Evolutionary conservation across 2,113 vertebrate species (phyloP), one percentile per base, ranked within the genome.

Genomic region (Boleophthalmus pectinirostris): DNA sequence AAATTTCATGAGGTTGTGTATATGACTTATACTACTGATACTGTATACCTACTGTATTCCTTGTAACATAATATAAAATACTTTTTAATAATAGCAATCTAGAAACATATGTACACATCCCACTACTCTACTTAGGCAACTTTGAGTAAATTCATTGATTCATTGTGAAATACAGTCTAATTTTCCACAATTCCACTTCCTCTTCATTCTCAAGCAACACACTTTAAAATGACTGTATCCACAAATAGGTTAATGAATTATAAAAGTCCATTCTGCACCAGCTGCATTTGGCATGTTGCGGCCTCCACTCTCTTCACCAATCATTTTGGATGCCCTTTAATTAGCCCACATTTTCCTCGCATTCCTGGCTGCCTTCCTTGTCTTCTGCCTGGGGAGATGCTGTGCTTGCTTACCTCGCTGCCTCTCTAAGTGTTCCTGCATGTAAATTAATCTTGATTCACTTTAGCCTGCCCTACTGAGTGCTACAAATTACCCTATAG

Each of bases 371-470:
- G 94, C 94, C 95, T 95, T 95, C 95, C 94, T 79, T 63, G 95
- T 93, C 94, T 94, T 84, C 96, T 95, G 95, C 95, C 58, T 93
- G 95, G 95, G 94, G 93, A 97, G 96, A 96, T 93, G 95, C 95
- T 95, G 94, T 94, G 94, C 96, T 96, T 97, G 96, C 96, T 98
- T 97, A 97, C 95, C 93, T 73, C 82, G 88, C 95, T 96, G 93
- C 95, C 95, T 94, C 58, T 90, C 97, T 97, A 98, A 98, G 97
- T 98, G 97, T 98, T 97, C 95, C 95, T 96, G 95, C 96, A 97
- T 98, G 96, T 98, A 97, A 98, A 99, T 98, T 98, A 97, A 98
- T 99, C 97, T 98, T 98, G 96, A 98, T 98, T 98, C 96, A 96
- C 95, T 98, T 97, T 97, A 94, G 94, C 96, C 96, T 96, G 96